A percentile compares a stretch with the other conserved stretches of the same genome.
Evolutionary conservation across 2,888 invertebrate species (phyloP).

Genomic region (Ptychoptera albimana): DNA sequence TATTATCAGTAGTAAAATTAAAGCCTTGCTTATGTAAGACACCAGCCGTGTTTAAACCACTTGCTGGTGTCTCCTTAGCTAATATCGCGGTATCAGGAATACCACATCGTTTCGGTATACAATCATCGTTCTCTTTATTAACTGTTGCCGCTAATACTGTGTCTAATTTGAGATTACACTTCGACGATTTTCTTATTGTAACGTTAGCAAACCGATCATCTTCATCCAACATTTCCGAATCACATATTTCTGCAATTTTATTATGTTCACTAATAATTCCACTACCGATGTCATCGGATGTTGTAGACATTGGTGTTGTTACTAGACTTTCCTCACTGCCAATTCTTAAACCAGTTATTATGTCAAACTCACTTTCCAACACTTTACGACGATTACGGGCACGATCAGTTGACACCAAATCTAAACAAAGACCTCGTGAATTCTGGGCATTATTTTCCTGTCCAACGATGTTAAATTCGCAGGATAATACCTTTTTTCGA

Average conservation of each 20-base stretch:
- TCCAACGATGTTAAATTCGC: conserved; percentile 15
- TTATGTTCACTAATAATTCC: conserved; percentile 6
- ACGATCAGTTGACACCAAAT: conserved; percentile 16
- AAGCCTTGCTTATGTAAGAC: conserved; percentile 17
- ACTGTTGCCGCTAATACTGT: background rate
- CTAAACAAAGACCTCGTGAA: conserved; percentile 15
- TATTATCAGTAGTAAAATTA: conserved; percentile 11
- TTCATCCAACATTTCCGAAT: conserved; percentile 3
- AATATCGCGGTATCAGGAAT: conserved; percentile 8
- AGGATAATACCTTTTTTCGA: conserved; percentile 24
- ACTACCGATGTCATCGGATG: conserved; percentile 13
- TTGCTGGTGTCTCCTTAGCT: conserved; percentile 15
- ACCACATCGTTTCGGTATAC: conserved; percentile 2
- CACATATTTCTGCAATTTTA: background rate
- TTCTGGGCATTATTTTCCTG: conserved; percentile 15
- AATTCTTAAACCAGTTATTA: conserved; percentile 13
- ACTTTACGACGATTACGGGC: conserved; percentile 17
- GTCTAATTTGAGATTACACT: conserved; percentile 5
- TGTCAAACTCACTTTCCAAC: conserved; percentile 18
- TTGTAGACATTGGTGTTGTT: conserved; percentile 20
- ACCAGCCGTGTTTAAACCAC: conserved; percentile 20
- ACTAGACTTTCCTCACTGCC: conserved; percentile 6
- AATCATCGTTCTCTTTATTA: too few relatives aligned
- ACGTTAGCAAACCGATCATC: conserved; percentile 10
- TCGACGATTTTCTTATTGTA: background rate